Conservation (phyloP, 2,888 invertebrate genomes). For the Dendrolimus houi region DNA sequence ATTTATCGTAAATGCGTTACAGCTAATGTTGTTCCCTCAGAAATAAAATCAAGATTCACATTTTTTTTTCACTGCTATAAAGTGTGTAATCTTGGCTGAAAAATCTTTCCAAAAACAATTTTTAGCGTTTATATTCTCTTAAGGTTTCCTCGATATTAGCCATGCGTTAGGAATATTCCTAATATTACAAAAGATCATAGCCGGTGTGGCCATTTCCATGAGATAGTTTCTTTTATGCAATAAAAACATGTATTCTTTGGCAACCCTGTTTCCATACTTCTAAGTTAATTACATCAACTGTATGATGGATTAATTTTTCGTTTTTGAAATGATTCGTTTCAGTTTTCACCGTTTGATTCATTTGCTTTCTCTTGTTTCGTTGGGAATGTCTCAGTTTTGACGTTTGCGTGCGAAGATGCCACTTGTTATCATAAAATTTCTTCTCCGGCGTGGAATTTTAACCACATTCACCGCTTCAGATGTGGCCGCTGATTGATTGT, state of each 20-base stretch:
- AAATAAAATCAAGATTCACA: no score
- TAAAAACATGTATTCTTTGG: background rate
- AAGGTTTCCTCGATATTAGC: no score
- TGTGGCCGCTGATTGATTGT: background rate
- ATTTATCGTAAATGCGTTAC: no score
- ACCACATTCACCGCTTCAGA: background rate
- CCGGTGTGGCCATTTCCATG: no score
- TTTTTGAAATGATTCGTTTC: slow-evolving; percentile 17
- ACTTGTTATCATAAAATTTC: background rate
- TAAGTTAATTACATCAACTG: slow-evolving; percentile 24
- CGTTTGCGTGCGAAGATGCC: background rate
- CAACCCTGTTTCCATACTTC: slow-evolving; percentile 8
- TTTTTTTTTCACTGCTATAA: no score
- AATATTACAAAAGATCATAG: no score
- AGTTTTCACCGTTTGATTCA: slow-evolving; percentile 16
- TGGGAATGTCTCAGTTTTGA: slow-evolving; percentile 5
- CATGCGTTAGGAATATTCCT: no score
- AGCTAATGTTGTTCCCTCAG: no score
- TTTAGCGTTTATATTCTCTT: no score
- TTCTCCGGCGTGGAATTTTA: background rate
- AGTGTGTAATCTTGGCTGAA: no score
- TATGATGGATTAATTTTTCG: slow-evolving; percentile 17
- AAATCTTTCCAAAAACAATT: no score
- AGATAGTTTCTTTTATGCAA: no score
- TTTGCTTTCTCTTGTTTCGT: slow-evolving; percentile 17